Base-by-base conservation (phyloP, 1,140 invertebrate genomes). In the Drosophila varians region DNA sequence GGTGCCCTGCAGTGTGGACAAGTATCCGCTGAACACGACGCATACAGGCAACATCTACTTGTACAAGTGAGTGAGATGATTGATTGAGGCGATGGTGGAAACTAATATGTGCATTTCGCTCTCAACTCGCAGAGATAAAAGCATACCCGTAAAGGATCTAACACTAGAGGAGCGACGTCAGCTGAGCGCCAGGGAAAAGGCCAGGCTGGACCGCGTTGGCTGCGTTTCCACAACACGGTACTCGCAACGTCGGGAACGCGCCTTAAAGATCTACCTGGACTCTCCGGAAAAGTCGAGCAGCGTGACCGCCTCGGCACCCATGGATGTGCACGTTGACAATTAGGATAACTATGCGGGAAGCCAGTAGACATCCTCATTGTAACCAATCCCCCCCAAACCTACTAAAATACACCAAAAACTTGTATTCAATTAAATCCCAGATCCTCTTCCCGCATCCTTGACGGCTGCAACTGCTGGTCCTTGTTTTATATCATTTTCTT, bases 191-290 rank as follows among this genome's bases (percentile, higher is more conserved):
- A 93, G 92, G 79, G 94, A 95, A 88, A 94, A 94, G 89, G 86
- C 90, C 18, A 91, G 92, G 21, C 73, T 92, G 55, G 91, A 92
- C 61, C 90, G 91, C 54, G 73, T 89, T 45, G 86, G 90, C 7
- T 89, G 82, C 57, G 75, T 86, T 55, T 88, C 90, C 45, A 90
- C 84, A 51, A 90, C 90, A 52, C 90, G 90, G 46, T 92, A 92
- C 52, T 92, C 91, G 31, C 93, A 93, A 58, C 92, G 95, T 54
- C 94, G 94, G 76, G 96, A 96, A 91, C 93, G 93, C 74, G 95
- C 94, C 3, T 92, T 96, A 23, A 96, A 95, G 92, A 96, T 96
- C 75, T 95, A 96, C 91, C 91, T 95, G 53, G 94, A 95, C 43
- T 86, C 86, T n/a, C 83, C 89, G 34, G 79, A 84, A 40, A 89